A percentile compares a stretch with the other conserved stretches of the same genome.
Conservation (phyloP, 2,888 invertebrate genomes). For the Pheosia tremula region DNA sequence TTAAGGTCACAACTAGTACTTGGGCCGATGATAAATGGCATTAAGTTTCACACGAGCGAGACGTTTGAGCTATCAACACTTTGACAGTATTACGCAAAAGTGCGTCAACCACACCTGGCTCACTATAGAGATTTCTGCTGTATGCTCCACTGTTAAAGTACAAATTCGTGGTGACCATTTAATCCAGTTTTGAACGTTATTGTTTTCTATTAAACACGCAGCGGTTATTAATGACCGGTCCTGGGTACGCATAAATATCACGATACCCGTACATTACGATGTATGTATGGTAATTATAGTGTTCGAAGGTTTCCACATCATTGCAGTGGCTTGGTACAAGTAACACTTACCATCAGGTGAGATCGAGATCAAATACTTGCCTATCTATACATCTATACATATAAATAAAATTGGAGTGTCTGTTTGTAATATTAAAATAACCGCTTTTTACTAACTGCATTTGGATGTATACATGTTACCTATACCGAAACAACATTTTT, state of each 20-base stretch:
- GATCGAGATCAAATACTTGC: no score
- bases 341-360: no score
- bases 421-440: no score
- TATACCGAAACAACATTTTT: no score
- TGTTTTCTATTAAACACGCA: slow-evolving; percentile 10
- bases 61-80: slow-evolving; percentile 31
- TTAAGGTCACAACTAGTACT: slow-evolving; percentile 31
- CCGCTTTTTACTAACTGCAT: no score
- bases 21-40: slow-evolving; percentile 40
- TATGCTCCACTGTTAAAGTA: background rate
- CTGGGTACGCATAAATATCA: slow-evolving; percentile 37
- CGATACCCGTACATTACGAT: slow-evolving; percentile 20
- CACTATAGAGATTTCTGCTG: background rate
- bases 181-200: background rate
- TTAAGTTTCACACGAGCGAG: slow-evolving; percentile 41
- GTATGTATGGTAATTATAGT: slow-evolving; percentile 33
- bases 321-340: slow-evolving; percentile 13
- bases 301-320: slow-evolving; percentile 33
- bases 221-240: slow-evolving; percentile 40
- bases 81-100: slow-evolving; percentile 3
- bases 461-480: no score
- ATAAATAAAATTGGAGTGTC: no score
- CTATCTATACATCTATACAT: no score
- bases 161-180: background rate
- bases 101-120: background rate